A percentile compares a stretch with the other conserved stretches of the same genome.
Conservation (phyloP, 2,797 vertebrate species). For the Fratercula arctica region DNA sequence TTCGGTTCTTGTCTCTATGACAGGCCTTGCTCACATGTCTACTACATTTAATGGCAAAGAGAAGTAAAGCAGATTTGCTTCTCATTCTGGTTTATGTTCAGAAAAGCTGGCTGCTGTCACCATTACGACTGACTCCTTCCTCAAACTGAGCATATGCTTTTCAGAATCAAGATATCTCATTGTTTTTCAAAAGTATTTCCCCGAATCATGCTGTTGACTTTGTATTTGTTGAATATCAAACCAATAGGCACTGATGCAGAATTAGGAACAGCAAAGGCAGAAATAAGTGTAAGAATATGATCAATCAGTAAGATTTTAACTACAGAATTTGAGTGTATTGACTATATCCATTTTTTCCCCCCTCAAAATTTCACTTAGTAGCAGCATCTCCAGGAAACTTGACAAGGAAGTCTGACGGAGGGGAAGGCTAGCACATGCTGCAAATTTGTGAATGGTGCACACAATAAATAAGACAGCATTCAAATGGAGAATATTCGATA, state of each 20-base stretch:
- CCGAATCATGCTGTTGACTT: not conserved
- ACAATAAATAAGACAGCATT: not conserved
- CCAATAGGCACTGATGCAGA: not conserved
- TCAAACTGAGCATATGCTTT: not conserved
- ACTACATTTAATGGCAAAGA: conserved; percentile 53
- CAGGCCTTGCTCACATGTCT: conserved; percentile 34
- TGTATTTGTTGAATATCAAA: not conserved
- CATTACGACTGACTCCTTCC: not conserved
- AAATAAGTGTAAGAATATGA: not conserved
- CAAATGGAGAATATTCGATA: not conserved
- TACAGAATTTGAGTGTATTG: not conserved
- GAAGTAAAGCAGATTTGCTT: conserved; percentile 51
- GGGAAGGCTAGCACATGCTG: not conserved
- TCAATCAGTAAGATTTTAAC: not conserved
- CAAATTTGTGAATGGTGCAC: not conserved
- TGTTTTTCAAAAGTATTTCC: not conserved
- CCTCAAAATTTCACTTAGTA: not conserved
- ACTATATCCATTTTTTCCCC: not conserved
- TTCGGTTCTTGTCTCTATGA: conserved; percentile 29
- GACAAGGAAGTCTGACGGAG: not conserved
- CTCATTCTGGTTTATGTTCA: not conserved
- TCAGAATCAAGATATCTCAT: not conserved
- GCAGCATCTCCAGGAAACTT: not conserved
- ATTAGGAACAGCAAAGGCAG: not conserved
- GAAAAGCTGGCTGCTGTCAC: not conserved